A percentile compares a stretch with the other conserved stretches of the same genome.
Evolutionary conservation across 1,140 invertebrate genomes (phyloP).

Genomic region (Caenorhabditis briggsae): DNA sequence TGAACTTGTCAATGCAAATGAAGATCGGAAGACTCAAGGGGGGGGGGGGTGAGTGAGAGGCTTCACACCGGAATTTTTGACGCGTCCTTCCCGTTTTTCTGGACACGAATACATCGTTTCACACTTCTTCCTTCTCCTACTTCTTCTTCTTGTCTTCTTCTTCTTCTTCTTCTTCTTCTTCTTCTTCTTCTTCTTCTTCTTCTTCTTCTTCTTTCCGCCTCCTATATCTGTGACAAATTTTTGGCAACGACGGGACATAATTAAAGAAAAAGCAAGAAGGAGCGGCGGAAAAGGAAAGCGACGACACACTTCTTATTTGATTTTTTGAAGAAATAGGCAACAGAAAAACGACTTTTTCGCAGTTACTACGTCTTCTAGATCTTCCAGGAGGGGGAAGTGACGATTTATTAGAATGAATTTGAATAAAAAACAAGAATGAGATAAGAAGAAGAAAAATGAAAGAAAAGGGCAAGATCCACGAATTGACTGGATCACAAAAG

Average conservation of each 20-base stretch:
- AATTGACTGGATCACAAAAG: too few relatives aligned
- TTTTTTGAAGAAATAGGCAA: slow-evolving; percentile 41
- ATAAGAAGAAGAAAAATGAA: too few relatives aligned
- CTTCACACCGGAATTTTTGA: slow-evolving; percentile 13
- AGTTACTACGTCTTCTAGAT: background rate
- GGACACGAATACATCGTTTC: background rate
- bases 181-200: background rate
- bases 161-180: background rate
- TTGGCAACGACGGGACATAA: slow-evolving; percentile 52
- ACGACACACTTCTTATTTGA: slow-evolving; percentile 54
- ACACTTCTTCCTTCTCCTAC: background rate
- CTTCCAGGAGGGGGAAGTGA: too few relatives aligned
- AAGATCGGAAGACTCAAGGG: slow-evolving; percentile 45
- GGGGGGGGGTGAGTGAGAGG: background rate
- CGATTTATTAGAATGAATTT: background rate
- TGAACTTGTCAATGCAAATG: slow-evolving; percentile 56
- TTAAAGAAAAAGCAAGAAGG: slow-evolving; percentile 52
- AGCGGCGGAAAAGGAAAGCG: slow-evolving; percentile 12
- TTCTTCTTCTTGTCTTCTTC: background rate
- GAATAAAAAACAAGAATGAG: background rate
- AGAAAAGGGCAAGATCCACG: too few relatives aligned
- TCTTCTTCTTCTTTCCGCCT: background rate
- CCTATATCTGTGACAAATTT: slow-evolving; percentile 20
- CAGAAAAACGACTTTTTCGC: background rate
- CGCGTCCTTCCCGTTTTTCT: slow-evolving; percentile 49